Base-by-base conservation (phyloP, 2,888 invertebrate genomes). In the Electrophaes corylata region DNA sequence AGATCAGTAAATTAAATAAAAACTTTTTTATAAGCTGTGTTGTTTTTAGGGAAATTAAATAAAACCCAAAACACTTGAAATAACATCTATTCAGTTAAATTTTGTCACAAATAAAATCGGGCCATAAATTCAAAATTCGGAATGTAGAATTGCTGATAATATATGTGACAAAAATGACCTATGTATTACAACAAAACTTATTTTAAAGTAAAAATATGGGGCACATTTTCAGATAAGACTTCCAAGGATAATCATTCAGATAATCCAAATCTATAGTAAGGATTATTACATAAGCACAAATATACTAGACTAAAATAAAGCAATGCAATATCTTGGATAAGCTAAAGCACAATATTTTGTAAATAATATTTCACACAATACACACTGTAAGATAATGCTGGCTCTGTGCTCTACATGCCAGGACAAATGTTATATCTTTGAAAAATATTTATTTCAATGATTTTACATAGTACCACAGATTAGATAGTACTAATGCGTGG, bases 61-160 rank as follows among this genome's bases (percentile, higher is more conserved):
- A 20, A 64, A 57, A 51, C 56, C 26, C 40, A 41, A 40, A 33
- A 51, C 65, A 62, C 58, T 68, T 70, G 64, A 66, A 73, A 73
- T 73, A 60, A 72, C 70, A 67, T 78, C 66, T 72, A 78, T 74
- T 77, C 52, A 66, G 58, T 69, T 71, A 70, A 65, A 53, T 70
- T 73, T 66, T 66, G 70, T 65, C 77, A 75, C 70, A 69, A 66
- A 69, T 62, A 60, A 31, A 58, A 65, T 65, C 57, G 50, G 61
- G 59, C 58, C 58, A 62, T 57, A 46, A 59, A 53, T 69, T 63
- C 63, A 65, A 59, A 67, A 67, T 69, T 58, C 65, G 79, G 78
- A 79, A 79, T 79, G 78, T 75, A 65, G 62, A 62, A 66, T 61
- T 51, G 63, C 51, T 46, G 57, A 50, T 51, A 14, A 60, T 66